Evolutionary conservation across 1,140 invertebrate species (phyloP).

Genomic region (Vollenhovia emeryi): DNA sequence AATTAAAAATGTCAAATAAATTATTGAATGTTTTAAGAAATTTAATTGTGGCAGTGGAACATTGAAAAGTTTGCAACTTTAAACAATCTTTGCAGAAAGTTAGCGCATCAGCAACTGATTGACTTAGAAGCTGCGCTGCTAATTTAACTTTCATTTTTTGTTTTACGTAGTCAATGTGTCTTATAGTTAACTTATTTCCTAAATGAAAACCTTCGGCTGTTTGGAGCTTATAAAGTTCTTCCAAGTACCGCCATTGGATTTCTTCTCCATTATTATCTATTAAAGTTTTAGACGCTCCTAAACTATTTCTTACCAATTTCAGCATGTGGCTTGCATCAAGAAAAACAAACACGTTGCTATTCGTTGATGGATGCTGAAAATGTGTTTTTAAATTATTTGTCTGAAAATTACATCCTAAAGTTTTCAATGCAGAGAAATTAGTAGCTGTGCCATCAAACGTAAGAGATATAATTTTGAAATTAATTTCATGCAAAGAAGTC

Average conservation of each 20-base stretch:
- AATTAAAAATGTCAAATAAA: neutral
- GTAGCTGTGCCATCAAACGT: neutral
- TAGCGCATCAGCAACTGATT: neutral
- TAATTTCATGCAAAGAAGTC: neutral
- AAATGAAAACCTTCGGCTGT: neutral
- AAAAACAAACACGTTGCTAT: neutral
- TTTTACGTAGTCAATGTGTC: neutral
- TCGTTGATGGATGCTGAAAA: neutral
- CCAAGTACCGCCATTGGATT: neutral
- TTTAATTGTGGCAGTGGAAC: neutral
- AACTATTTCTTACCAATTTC: neutral
- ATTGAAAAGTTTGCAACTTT: neutral
- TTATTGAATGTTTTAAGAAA: conserved; percentile 1
- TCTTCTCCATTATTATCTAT: neutral
- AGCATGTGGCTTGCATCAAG: neutral
- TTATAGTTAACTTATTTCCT: neutral
- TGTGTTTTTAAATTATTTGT: neutral
- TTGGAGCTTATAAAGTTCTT: neutral
- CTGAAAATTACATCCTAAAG: neutral
- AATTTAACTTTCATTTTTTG: neutral
- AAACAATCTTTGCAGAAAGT: neutral
- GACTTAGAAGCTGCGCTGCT: no score
- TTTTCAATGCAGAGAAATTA: neutral
- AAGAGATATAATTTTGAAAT: neutral
- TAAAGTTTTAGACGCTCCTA: neutral